phyloP scores from a whole-genome alignment of 2,113 vertebrate species.

The Pseudopodoces humilis region DNA sequence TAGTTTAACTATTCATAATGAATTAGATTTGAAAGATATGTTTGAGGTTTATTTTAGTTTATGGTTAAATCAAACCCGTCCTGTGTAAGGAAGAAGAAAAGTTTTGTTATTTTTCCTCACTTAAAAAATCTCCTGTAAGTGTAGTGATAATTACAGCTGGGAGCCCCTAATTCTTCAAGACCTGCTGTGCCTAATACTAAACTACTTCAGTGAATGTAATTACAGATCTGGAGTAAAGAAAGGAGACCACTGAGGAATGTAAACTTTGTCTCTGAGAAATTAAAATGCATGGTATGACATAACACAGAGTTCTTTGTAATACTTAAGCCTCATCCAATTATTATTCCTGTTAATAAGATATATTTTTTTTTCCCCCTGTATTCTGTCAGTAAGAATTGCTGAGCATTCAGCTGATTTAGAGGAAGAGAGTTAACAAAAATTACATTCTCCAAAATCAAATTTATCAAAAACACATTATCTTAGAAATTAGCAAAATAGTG shows the following conservation, averaged over 20 bases:
- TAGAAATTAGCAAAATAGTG: not conserved
- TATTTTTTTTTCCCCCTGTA: not conserved
- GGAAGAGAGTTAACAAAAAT: not conserved
- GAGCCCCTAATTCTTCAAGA: not conserved
- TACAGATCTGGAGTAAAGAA: not conserved
- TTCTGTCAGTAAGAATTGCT: not conserved
- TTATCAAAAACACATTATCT: not conserved
- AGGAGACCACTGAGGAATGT: not conserved
- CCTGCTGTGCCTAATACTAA: not conserved
- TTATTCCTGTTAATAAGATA: not conserved
- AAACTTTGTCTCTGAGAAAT: not conserved
- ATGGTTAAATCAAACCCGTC: not conserved
- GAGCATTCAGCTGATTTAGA: not conserved
- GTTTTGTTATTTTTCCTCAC: not conserved
- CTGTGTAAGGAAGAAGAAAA: not conserved
- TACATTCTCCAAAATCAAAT: not conserved
- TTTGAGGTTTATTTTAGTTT: slow-evolving; percentile 10
- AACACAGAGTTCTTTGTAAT: not conserved
- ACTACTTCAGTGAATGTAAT: not conserved
- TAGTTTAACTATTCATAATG: not conserved
- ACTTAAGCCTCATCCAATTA: not conserved
- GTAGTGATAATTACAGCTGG: not conserved
- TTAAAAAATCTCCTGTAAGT: not conserved
- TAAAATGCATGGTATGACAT: not conserved
- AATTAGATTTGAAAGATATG: not conserved